phyloP scores from a whole-genome alignment of 2,113 vertebrate genomes.

The Sarotherodon lohbergeri region DNA sequence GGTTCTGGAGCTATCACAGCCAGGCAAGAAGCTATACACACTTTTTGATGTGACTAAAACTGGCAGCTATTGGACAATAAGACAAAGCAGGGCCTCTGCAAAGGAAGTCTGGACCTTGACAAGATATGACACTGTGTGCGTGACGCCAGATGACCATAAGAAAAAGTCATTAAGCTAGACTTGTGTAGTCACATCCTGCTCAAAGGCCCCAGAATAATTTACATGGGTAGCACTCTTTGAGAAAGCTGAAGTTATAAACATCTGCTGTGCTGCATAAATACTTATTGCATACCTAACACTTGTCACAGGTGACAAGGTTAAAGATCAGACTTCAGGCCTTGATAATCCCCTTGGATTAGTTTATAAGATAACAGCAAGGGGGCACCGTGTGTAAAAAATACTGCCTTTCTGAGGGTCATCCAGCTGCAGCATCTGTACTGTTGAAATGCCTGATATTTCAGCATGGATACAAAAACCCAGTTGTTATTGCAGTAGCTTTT shows the following conservation, averaged over 20 bases:
- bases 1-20: constrained; percentile 20
- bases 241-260: constrained; percentile 21
- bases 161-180: constrained; percentile 48
- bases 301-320: neutral
- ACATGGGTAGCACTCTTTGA: constrained; percentile 7
- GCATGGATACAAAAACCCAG: neutral
- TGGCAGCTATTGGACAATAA: constrained; percentile 26
- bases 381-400: neutral
- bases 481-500: neutral
- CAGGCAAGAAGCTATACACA: constrained; percentile 15
- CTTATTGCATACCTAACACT: neutral
- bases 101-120: constrained; percentile 56
- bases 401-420: neutral
- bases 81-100: constrained; percentile 37
- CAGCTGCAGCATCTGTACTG: neutral
- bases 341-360: neutral
- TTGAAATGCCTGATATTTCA: neutral
- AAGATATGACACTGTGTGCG: constrained; percentile 42
- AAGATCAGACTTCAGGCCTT: constrained; percentile 12
- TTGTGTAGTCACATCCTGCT: constrained; percentile 39
- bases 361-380: neutral
- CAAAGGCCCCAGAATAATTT: constrained; percentile 30
- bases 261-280: constrained; percentile 1
- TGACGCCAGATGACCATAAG: constrained; percentile 38
- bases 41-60: constrained; percentile 36